Evolutionary conservation across 2,797 vertebrate species (phyloP).

Genomic region (Sebastolobus alascanus): DNA sequence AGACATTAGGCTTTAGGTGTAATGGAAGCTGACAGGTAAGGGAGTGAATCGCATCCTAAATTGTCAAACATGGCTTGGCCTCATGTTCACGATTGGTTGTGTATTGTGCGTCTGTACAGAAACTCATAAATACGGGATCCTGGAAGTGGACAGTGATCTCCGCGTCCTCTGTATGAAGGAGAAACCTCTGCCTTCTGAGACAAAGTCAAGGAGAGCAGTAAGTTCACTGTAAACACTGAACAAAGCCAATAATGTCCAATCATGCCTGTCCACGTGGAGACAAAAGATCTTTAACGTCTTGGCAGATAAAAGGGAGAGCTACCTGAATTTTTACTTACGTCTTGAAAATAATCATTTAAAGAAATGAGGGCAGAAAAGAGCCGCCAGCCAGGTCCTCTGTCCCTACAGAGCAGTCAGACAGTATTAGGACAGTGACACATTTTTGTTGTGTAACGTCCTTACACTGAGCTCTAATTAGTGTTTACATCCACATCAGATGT

Average conservation of each 20-base stretch:
- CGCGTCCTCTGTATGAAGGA: slow-evolving; percentile 84
- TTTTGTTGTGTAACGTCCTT: not conserved
- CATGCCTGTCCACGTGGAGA: no score
- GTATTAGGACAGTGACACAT: no score
- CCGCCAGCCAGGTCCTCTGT: not conserved
- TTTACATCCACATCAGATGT: not conserved
- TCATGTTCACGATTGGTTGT: not conserved
- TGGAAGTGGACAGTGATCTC: slow-evolving; percentile 84
- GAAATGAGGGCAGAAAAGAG: not conserved
- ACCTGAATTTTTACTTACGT: not conserved
- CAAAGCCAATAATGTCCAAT: not conserved
- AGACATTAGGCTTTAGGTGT: not conserved
- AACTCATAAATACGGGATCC: slow-evolving; percentile 87
- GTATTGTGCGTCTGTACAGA: slow-evolving; percentile 69
- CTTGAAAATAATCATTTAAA: not conserved
- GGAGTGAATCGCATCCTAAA: no score
- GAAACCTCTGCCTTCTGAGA: slow-evolving; percentile 85
- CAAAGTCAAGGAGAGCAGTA: slow-evolving; percentile 86
- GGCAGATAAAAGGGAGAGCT: not conserved
- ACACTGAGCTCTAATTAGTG: not conserved
- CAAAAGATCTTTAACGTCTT: not conserved
- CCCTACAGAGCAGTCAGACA: not conserved
- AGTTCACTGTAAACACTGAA: slow-evolving; percentile 30
- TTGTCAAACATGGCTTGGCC: not conserved
- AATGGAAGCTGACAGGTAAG: not conserved